A percentile compares a stretch with the other conserved stretches of the same genome.
phyloP scores from a whole-genome alignment of 2,888 invertebrate species.

The Acanthopleura granulata region DNA sequence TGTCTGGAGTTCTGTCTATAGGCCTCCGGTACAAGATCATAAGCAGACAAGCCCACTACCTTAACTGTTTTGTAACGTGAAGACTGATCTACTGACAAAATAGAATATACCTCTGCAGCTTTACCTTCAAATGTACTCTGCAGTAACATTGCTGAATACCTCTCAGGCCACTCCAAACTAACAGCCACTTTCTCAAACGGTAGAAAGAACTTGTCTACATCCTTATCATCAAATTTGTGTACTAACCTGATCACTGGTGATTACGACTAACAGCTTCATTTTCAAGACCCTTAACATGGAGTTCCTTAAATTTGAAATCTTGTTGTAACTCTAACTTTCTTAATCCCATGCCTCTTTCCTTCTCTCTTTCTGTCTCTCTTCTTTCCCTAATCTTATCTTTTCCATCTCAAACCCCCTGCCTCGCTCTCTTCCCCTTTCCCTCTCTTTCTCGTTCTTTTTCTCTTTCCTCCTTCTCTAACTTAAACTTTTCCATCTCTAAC shows the following conservation, averaged over 20 bases:
- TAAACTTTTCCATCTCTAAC: too few species aligned
- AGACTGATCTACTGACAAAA: background rate
- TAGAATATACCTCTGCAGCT: constrained; percentile 17
- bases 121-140: constrained; percentile 24
- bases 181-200: constrained; percentile 19
- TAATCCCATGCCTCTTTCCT: too few species aligned
- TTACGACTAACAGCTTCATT: too few species aligned
- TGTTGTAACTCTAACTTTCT: too few species aligned
- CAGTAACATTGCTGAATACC: background rate
- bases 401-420: too few species aligned
- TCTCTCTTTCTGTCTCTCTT: too few species aligned
- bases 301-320: too few species aligned
- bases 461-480: too few species aligned
- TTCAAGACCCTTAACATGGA: too few species aligned
- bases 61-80: constrained; percentile 23
- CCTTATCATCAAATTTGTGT: background rate
- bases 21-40: constrained; percentile 26
- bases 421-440: too few species aligned
- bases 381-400: too few species aligned
- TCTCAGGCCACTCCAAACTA: background rate
- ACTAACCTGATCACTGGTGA: background rate
- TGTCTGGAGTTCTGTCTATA: constrained; percentile 21
- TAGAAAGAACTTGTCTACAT: constrained; percentile 18
- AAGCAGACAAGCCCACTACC: constrained; percentile 16
- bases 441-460: too few species aligned